Evolutionary conservation across 2,797 vertebrate species (phyloP).

Genomic region (Columba guinea): DNA sequence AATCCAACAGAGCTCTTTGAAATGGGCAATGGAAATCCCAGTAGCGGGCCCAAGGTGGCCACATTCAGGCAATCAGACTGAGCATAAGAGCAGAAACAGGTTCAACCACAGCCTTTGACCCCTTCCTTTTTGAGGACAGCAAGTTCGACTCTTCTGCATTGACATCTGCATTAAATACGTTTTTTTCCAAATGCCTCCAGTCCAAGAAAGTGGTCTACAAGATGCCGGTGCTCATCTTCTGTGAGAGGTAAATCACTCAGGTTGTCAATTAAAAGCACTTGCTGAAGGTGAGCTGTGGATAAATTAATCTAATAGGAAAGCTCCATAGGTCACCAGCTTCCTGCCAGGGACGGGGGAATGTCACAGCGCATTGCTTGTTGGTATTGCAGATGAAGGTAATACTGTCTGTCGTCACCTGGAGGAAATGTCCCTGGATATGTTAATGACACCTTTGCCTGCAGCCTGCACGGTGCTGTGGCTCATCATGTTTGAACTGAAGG

Average conservation of each 20-base stretch:
- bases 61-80: not conserved
- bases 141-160: not conserved
- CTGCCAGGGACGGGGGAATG: not conserved
- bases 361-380: not conserved
- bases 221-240: not conserved
- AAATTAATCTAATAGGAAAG: slow-evolving; percentile 50
- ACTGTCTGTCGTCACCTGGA: not conserved
- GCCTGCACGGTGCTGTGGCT: not conserved
- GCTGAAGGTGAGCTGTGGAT: not conserved
- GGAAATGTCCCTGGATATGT: not conserved
- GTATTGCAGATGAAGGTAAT: not conserved
- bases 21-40: not conserved
- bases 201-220: not conserved
- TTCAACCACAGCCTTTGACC: not conserved
- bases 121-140: not conserved
- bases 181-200: not conserved
- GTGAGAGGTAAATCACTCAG: not conserved
- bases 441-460: not conserved
- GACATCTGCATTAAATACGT: not conserved
- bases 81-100: not conserved
- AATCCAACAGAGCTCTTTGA: not conserved
- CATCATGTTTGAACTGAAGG: not conserved
- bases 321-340: slow-evolving; percentile 32
- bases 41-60: not conserved
- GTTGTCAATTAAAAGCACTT: slow-evolving; percentile 34